Evolutionary conservation across 2,888 invertebrate genomes (phyloP).

Genomic region (Cephonodes hylas): DNA sequence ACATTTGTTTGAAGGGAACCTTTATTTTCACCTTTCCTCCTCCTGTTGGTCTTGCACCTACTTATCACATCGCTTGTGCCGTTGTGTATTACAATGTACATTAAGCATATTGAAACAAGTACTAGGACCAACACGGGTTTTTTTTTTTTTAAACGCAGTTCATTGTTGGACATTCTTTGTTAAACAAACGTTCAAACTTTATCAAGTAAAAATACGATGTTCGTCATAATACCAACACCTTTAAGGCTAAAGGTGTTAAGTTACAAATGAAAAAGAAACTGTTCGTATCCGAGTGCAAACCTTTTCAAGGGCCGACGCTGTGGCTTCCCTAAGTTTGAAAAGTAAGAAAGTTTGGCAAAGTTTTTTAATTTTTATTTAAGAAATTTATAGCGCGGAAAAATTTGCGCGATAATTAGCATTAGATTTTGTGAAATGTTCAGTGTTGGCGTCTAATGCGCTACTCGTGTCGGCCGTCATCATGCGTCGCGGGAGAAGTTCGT

Average conservation of each 20-base stretch:
- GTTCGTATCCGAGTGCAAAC: background rate
- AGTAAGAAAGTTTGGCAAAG: conserved; percentile 38
- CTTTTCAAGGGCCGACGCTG: background rate
- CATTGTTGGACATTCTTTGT: background rate
- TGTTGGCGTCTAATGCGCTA: conserved; percentile 75
- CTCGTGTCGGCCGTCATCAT: conserved; percentile 80
- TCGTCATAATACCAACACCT: too few relatives aligned
- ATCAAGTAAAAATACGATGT: too few relatives aligned
- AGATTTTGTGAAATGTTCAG: conserved; percentile 57
- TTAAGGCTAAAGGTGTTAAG: too few relatives aligned
- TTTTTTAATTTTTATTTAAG: conserved; percentile 30
- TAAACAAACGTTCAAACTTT: background rate
- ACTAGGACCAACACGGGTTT: background rate
- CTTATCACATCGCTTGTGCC: background rate
- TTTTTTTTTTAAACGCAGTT: background rate
- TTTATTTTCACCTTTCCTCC: conserved; percentile 23
- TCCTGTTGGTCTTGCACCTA: background rate
- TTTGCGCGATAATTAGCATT: conserved; percentile 54
- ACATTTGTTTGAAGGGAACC: conserved; percentile 52
- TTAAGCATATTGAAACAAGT: background rate
- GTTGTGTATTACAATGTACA: background rate
- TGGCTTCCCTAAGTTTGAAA: conserved; percentile 14
- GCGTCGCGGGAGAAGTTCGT: conserved; percentile 77
- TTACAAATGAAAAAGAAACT: too few relatives aligned
- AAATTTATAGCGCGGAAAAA: conserved; percentile 33